phyloP scores from a whole-genome alignment of 2,113 vertebrate genomes.

The Mungos mungo region DNA sequence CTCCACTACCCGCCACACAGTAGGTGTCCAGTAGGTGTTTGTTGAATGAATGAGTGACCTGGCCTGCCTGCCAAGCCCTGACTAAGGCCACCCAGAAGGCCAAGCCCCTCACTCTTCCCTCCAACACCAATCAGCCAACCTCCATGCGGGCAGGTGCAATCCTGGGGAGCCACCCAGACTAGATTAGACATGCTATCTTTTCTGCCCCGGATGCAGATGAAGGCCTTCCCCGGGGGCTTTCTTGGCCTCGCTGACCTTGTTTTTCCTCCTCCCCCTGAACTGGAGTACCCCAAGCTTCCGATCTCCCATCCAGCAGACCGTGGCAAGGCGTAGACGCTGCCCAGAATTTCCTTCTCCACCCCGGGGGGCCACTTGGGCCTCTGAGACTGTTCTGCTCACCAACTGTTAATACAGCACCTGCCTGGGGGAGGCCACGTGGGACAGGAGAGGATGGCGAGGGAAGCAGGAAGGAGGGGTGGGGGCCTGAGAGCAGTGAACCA shows the following conservation, averaged over 20 bases:
- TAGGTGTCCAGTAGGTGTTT: not conserved
- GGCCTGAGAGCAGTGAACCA: not conserved
- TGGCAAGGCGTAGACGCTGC: fast-evolving
- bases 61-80: not conserved
- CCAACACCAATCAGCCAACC: not conserved
- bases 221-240: not conserved
- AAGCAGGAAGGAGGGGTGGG: not conserved
- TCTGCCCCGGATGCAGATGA: no score
- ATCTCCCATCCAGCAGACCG: not conserved
- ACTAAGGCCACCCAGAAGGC: not conserved
- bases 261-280: not conserved
- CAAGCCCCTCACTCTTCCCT: not conserved
- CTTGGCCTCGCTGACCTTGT: not conserved
- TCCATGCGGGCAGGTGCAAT: not conserved
- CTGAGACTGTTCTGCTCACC: not conserved
- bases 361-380: fast-evolving
- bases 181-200: not conserved
- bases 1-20: not conserved
- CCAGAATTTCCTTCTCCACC: not conserved
- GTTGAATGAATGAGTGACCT: not conserved
- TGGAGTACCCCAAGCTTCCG: not conserved
- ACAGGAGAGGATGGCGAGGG: fast-evolving
- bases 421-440: not conserved
- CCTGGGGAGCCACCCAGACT: not conserved
- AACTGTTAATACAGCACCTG: not conserved